Percentiles rank a stretch among this genome's conserved stretches.
Evolutionary conservation across 2,888 invertebrate genomes (phyloP).

Genomic region (Cantharis nigra): DNA sequence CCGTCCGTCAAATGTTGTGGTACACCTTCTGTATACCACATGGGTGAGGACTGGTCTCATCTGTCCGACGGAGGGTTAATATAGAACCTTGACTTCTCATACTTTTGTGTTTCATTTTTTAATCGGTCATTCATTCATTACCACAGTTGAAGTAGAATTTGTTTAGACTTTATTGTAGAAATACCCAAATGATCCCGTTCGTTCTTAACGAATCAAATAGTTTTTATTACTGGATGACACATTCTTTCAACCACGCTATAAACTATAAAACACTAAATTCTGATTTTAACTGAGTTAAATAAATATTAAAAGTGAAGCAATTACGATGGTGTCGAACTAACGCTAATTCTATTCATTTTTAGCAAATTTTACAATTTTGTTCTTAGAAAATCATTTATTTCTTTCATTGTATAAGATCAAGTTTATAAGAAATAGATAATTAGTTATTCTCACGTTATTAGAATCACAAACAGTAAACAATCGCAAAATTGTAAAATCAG

Average conservation of each 20-base stretch:
- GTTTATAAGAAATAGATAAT: no score
- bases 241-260: neutral
- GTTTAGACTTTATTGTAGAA: neutral
- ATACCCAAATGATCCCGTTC: neutral
- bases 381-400: neutral
- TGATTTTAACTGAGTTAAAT: neutral
- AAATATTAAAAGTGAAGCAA: slow-evolving; percentile 36
- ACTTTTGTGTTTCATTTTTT: neutral
- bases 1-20: no score
- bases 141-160: neutral
- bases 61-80: no score
- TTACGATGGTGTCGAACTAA: slow-evolving; percentile 45
- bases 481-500: slow-evolving; percentile 13
- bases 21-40: no score
- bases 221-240: neutral
- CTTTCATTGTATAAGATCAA: neutral
- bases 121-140: neutral
- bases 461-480: neutral
- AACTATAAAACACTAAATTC: neutral
- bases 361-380: slow-evolving; percentile 20
- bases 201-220: neutral
- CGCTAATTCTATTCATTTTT: neutral
- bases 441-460: no score
- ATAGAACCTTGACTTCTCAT: no score
- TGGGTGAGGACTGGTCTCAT: no score